Evolutionary conservation across 2,797 vertebrate species (phyloP), one percentile per base, ranked within the genome.

Genomic region (Gallirallus australis): DNA sequence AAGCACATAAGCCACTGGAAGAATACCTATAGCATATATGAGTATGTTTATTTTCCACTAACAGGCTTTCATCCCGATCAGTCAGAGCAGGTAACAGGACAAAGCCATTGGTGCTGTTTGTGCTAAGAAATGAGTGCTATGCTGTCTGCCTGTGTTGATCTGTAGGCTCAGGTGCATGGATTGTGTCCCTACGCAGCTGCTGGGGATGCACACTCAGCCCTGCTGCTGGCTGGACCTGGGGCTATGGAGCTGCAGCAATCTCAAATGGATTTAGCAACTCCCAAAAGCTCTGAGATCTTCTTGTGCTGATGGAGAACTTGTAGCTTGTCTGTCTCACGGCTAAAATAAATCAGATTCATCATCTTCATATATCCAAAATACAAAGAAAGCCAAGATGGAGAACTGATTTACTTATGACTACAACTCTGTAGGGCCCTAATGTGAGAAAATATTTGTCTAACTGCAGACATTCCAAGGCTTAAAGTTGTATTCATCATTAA

Each of bases 191-290:
- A 1, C 35, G 21, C 18, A 57, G 35, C 69, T 73, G 4, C 60
- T 16, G 30, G 31, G 25, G 53, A 61, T 12, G 35, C 35, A 18
- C 3, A 4, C 24, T 78, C 52, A 59, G 52, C 27, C 19, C 42
- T 0, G 2, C 54, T 50, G 2, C 48, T 64, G 4, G 11, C 6
- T 19, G 25, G 5, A 47, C 27, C 6, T 17, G n/a, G 7, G 14
- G 20, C 9, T 12, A 9, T 3, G 15, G 45, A 70, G 37, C 64
- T 76, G 57, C 20, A 35, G 28, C 50, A 76, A 25, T n/a, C 28
- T 39, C 0, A 0, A 8, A 10, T 52, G 35, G 39, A 39, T 75
- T 66, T 0, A 0, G 28, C 56, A 70, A 14, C 24, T 71, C 28
- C 12, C 35, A 42, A 60, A n/a, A 71, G 17, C 24, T 81, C 33